Base-by-base conservation (phyloP, 2,113 vertebrate species). In the Ochotona princeps region DNA sequence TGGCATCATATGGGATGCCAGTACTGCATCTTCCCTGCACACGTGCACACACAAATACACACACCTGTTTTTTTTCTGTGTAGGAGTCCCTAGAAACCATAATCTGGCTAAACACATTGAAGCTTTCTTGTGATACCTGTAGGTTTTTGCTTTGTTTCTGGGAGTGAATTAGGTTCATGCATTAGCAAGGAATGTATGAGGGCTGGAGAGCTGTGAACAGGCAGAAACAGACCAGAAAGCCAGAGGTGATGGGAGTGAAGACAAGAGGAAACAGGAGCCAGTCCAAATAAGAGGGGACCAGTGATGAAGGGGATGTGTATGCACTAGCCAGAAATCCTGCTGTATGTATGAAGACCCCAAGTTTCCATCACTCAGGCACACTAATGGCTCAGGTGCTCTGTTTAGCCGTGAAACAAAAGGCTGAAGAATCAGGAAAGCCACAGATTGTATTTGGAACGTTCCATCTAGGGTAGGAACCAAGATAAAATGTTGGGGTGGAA, bases 81-180 rank as follows among this genome's bases (percentile, higher is more conserved):
- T 87, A 47, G 26, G 47, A 26, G 73, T 82, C 32, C 92, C 86
- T 81, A 93, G 73, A 89, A 94, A 60, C 60, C 30, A n/a, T 67
- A 54, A 44, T 65, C 30, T 88, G 72, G 88, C 83, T 83, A 84
- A 87, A 94, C 49, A 83, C 60, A 95, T 47, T 72, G 21, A 86
- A 20, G 20, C 89, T 91, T 91, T 49, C 57, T 38, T 81, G 76
- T 85, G 44, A 79, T 89, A 63, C 18, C 44, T 81, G 92, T 96
- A 85, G 54, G 30, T 20, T 88, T 90, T 82, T 79, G 75, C 65
- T 83, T 90, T 90, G 15, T 81, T 30, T 88, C 88, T 38, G 61
- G 49, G 86, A 80, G 32, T 70, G 35, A 30, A 20, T 91, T 9
- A 76, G 78, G 66, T 70, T 91, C 51, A 49, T 86, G 63, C 83